Conservation (phyloP, 2,888 invertebrate species). For the Augochlorella aurata region DNA sequence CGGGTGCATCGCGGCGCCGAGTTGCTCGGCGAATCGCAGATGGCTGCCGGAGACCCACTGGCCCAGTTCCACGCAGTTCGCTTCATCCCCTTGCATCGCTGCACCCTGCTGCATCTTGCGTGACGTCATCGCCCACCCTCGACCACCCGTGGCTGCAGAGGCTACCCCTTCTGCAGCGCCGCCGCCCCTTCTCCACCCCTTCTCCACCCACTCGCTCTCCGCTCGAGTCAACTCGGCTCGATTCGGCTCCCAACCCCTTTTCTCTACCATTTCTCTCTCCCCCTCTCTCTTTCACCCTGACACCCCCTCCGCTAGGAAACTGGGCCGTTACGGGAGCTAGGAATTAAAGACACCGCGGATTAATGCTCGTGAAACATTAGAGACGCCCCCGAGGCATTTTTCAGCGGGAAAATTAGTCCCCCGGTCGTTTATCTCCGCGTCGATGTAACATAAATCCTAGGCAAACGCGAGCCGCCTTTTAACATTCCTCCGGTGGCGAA, state of each 20-base stretch:
- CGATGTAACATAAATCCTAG: background rate
- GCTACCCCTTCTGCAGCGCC: slow-evolving; percentile 65
- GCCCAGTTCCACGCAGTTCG: slow-evolving; percentile 77
- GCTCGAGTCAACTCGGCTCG: slow-evolving; percentile 35
- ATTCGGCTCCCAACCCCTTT: slow-evolving; percentile 33
- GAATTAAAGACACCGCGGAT: slow-evolving; percentile 25
- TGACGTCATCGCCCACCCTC: slow-evolving; percentile 74
- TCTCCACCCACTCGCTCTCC: slow-evolving; percentile 16
- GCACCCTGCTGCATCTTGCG: slow-evolving; percentile 77
- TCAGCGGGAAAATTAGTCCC: background rate
- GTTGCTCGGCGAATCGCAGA: slow-evolving; percentile 73
- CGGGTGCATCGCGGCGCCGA: slow-evolving; percentile 30
- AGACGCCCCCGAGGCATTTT: background rate
- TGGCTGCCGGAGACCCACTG: slow-evolving; percentile 80
- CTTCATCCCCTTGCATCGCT: slow-evolving; percentile 75
- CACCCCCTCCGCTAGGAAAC: slow-evolving; percentile 10
- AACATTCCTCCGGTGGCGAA: background rate
- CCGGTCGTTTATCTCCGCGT: background rate
- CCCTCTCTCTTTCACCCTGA: background rate
- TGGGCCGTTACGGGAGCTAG: background rate
- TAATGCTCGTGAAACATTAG: slow-evolving; percentile 10
- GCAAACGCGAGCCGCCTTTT: background rate
- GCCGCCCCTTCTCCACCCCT: slow-evolving; percentile 42
- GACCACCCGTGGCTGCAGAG: slow-evolving; percentile 69
- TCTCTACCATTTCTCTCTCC: background rate